phyloP scores from a whole-genome alignment of 2,888 invertebrate species.

The Cheilosia variabilis region DNA sequence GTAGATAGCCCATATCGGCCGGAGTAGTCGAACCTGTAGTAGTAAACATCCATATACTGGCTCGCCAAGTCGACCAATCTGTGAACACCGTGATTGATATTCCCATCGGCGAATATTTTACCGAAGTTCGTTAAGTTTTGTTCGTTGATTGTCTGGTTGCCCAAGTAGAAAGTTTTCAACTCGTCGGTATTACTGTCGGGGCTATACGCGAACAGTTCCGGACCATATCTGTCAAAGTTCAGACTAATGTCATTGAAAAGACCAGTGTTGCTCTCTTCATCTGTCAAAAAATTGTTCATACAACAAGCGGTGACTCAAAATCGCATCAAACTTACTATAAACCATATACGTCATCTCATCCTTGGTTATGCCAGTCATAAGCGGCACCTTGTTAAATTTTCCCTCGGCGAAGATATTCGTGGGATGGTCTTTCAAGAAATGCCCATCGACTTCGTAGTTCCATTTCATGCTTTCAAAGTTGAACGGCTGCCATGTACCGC shows the following conservation, averaged over 20 bases:
- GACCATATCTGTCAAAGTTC: conserved; percentile 79
- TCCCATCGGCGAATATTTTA: conserved; percentile 85
- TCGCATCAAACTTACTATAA: conserved; percentile 78
- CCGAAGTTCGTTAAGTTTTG: conserved; percentile 77
- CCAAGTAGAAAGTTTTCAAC: conserved; percentile 76
- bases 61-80: conserved; percentile 86
- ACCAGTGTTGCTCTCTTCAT: conserved; percentile 75
- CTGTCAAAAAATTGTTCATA: conserved; percentile 45
- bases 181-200: neutral
- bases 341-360: conserved; percentile 84
- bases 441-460: conserved; percentile 86
- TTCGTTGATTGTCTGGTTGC: conserved; percentile 37
- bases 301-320: too few relatives aligned
- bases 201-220: conserved; percentile 84
- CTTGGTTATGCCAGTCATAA: conserved; percentile 86
- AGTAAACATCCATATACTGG: conserved; percentile 85
- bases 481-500: conserved; percentile 78
- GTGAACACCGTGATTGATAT: conserved; percentile 86
- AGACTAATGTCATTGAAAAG: conserved; percentile 78
- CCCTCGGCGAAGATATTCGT: conserved; percentile 84
- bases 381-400: conserved; percentile 86
- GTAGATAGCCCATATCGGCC: conserved; percentile 85
- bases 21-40: conserved; percentile 86
- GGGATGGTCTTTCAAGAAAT: conserved; percentile 86
- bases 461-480: conserved; percentile 79